Base-by-base conservation (phyloP, 2,113 vertebrate species). In the Protobothrops flavoviridis region DNA sequence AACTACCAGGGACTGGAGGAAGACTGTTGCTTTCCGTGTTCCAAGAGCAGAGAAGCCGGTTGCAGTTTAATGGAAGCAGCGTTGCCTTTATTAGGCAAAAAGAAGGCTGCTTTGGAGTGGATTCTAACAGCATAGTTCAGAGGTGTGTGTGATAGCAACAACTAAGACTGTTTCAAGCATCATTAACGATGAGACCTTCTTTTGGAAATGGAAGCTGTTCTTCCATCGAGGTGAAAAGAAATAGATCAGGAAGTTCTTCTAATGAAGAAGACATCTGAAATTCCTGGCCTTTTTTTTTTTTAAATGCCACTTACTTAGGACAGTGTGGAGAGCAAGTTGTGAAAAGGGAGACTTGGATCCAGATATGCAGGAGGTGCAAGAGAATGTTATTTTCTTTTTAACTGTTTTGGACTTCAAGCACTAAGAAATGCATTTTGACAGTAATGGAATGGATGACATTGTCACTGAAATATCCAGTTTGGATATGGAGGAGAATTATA, bases 401-500 rank as follows among this genome's bases (percentile, higher is more conserved):
- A 81, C 33, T 81, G 17, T 81, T 43, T 52, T 94, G 96, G 94
- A 94, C 87, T 92, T 95, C 23, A 90, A 95, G 93, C 95, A 95
- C 57, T 91, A n/a, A 96, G 96, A 96, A 94, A 98, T 98, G 98
- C 97, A 97, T 95, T 96, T 94, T 97, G 98, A 98, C 95, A 95
- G 95, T 97, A 96, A 96, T 97, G 98, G 97, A 96, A 97, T 98
- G 97, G 97, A 98, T 97, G 98, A 98, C 94, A 94, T 99, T 98
- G 98, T 98, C 97, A 53, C 97, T 94, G 98, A 98, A 97, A 97
- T 97, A 85, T 98, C 97, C 91, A 91, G 90, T 61, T 96, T 98
- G n/a, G 97, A 98, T 94, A 93, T 97, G 87, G 97, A 96, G 94
- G 98, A 98, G 74, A 97, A 97, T 98, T 99, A 99, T 97, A 99